phyloP scores from a whole-genome alignment of 2,113 vertebrate genomes.

The Nesoenas mayeri region DNA sequence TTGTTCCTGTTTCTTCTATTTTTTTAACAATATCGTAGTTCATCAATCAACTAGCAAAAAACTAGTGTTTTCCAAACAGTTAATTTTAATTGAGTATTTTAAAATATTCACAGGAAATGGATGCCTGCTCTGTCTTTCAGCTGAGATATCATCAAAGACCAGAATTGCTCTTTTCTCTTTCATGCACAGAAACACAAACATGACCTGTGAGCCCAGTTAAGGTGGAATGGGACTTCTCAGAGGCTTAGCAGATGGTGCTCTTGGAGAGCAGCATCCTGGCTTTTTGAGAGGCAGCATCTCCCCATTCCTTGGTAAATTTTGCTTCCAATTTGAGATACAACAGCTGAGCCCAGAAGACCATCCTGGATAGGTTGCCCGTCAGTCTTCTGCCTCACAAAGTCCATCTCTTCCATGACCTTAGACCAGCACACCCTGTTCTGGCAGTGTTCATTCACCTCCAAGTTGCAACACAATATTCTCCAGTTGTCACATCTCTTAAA shows the following conservation, averaged over 20 bases:
- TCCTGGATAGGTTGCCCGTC: background rate
- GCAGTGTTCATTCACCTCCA: background rate
- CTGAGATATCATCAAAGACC: background rate
- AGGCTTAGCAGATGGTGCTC: background rate
- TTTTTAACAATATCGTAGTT: background rate
- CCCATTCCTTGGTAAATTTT: background rate
- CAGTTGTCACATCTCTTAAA: background rate
- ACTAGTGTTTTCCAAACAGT: slow-evolving; percentile 53
- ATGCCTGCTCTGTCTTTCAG: background rate
- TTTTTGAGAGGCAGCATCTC: background rate
- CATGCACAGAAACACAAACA: background rate
- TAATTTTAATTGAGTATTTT: slow-evolving; percentile 55
- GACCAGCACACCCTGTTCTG: background rate
- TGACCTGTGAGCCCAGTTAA: background rate
- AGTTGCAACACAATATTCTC: background rate
- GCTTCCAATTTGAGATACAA: background rate
- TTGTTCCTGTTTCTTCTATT: background rate
- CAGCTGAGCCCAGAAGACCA: background rate
- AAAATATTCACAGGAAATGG: slow-evolving; percentile 27
- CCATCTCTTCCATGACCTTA: background rate
- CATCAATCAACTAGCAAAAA: slow-evolving; percentile 49
- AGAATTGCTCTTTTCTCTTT: background rate
- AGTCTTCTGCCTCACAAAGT: rapidly evolving
- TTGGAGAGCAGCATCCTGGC: background rate
- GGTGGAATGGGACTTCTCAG: background rate